Evolutionary conservation across 2,888 invertebrate genomes (phyloP).

Genomic region (Patella depressa): DNA sequence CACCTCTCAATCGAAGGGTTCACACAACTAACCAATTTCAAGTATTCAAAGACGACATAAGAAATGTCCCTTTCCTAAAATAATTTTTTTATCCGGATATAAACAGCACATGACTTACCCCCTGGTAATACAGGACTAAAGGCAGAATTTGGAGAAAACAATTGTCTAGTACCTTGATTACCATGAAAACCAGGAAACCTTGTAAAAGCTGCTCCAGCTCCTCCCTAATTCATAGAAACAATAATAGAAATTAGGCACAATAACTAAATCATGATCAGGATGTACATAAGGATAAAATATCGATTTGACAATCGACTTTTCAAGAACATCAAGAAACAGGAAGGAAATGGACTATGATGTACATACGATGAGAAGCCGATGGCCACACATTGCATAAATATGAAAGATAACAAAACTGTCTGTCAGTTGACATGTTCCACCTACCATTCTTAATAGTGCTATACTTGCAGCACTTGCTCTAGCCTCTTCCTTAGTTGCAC

Average conservation of each 20-base stretch:
- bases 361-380: slow-evolving; percentile 13
- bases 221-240: background rate
- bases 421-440: slow-evolving; percentile 22
- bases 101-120: slow-evolving; percentile 11
- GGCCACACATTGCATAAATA: slow-evolving; percentile 13
- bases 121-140: slow-evolving; percentile 61
- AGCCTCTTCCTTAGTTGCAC: slow-evolving; percentile 72
- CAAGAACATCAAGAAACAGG: too few relatives aligned
- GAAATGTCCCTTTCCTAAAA: background rate
- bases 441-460: slow-evolving; percentile 62
- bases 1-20: too few relatives aligned
- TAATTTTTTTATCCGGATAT: background rate
- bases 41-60: background rate
- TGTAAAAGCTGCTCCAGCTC: background rate
- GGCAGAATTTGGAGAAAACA: slow-evolving; percentile 65
- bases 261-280: background rate
- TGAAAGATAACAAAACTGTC: background rate
- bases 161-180: slow-evolving; percentile 26
- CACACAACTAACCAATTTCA: too few relatives aligned
- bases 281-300: background rate
- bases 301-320: too few relatives aligned
- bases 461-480: slow-evolving; percentile 65
- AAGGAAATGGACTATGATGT: background rate
- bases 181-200: background rate
- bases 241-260: background rate